Base-by-base conservation (phyloP, 2,888 invertebrate species). In the Kuschelorhynchus macadamiae region DNA sequence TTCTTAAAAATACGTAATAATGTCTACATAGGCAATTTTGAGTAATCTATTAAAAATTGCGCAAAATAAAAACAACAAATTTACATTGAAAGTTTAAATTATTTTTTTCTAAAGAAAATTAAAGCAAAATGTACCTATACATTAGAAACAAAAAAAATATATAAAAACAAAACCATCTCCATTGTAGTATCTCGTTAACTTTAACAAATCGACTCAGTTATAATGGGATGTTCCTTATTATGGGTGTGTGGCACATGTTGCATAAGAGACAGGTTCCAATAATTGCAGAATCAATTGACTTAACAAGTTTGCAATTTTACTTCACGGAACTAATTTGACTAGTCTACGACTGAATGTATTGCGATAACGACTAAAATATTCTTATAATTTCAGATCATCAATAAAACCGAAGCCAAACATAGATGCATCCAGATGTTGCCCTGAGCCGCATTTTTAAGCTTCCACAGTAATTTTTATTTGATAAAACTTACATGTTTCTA, bases 191-290 rank as follows among this genome's bases (percentile, higher is more conserved):
- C 50, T 60, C 60, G 50, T 63, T 46, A 33, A 7, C 39, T 12
- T 8, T 25, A 32, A 47, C 47, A 63, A 63, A 55, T 63, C 17
- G 20, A 36, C 36, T 63, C 47, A 16, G 30, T 55, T 44, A 63
- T 63, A 63, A 63, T 63, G 25, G 63, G 63, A 63, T 63, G 55
- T 55, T 63, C 55, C 63, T 63, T 63, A 63, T 63, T 63, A 63
- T 63, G 63, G 63, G 36, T 63, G 63, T 63, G 63, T 63, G 55
- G 63, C 55, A 63, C 63, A 63, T 63, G 63, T 62, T 62, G 62
- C 44, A 53, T 62, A 62, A 62, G 44, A 63, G 63, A 63, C 63
- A 55, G 55, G 63, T 55, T 63, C 63, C 63, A 63, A 63, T 63
- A 55, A 63, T 63, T 63, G 63, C 63, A 63, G 46, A 63, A 63